Conservation (phyloP, 1,140 invertebrate genomes). For the Bombyx mandarina region DNA sequence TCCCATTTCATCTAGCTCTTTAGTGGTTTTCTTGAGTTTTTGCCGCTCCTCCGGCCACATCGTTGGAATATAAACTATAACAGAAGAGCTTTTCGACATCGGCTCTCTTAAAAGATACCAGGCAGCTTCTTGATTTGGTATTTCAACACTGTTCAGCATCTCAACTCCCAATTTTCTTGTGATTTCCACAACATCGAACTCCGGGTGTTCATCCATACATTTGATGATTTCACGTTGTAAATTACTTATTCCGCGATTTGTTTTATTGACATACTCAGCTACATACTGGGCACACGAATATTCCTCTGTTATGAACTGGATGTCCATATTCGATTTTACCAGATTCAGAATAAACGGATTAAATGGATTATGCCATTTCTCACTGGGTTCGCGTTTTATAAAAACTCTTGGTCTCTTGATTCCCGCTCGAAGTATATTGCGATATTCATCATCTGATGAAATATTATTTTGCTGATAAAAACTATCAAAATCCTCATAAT, state of each 20-base stretch:
- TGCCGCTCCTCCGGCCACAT: conserved; percentile 6
- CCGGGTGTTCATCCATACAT: conserved; percentile 19
- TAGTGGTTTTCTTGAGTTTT: conserved; percentile 10
- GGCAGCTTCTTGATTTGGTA: conserved; percentile 19
- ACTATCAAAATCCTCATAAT: conserved; percentile 11
- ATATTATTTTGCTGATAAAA: conserved; percentile 12
- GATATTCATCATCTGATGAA: conserved; percentile 12
- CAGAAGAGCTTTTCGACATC: conserved; percentile 10
- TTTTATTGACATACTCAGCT: conserved; percentile 21
- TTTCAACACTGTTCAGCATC: conserved; percentile 16
- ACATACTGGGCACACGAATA: conserved; percentile 20
- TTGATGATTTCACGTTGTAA: conserved; percentile 21
- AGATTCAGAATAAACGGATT: conserved; percentile 18
- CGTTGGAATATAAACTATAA: conserved; percentile 13
- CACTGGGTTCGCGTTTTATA: conserved; percentile 8
- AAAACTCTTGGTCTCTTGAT: conserved; percentile 9
- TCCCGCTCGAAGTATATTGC: conserved; percentile 12
- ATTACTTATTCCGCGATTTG: conserved; percentile 17
- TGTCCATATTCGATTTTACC: conserved; percentile 20
- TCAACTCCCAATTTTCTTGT: conserved; percentile 19
- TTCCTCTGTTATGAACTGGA: conserved; percentile 20
- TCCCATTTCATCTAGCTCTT: conserved; percentile 4
- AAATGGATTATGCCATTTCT: conserved; percentile 21
- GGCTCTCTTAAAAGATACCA: conserved; percentile 23
- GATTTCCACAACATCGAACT: conserved; percentile 18